Base-by-base conservation (phyloP, 2,888 invertebrate species). In the Matsumyia berberina region DNA sequence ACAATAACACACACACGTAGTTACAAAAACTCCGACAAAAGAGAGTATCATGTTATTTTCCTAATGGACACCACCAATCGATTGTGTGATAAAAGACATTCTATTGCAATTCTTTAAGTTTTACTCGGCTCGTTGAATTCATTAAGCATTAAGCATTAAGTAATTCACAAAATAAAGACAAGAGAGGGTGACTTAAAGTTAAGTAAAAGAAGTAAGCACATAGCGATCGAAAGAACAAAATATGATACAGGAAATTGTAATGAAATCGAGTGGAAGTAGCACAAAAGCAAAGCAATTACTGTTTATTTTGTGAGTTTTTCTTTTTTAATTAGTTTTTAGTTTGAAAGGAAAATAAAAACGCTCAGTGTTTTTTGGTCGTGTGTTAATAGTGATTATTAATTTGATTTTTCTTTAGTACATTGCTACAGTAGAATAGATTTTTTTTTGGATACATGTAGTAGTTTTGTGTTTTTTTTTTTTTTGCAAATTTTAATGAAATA, bases 381-480 rank as follows among this genome's bases (percentile, higher is more conserved):
- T 82, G 77, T 77, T 58, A 64, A 60, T 78, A 73, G 46, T 67
- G 72, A 78, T 73, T 74, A 74, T 57, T 79, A 74, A 67, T 66
- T 70, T 74, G 80, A 83, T 74, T 58, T 85, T 85, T 85, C 85
- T 85, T 85, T 85, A 85, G 85, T 85, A 85, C 85, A 85, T 85
- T 80, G 85, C 85, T 85, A 85, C 74, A 66, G 85, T 74, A 58
- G 64, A 80, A 85, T 70, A 74, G 42, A 55, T 58, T 69, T 78
- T 76, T 58, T 69, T 78, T 76, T 70, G 29, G 33, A 46, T 72
- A 76, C 42, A 42, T 79, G 12, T 37, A 53, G 44, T 46, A n/a
- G n/a, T 57, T 57, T 74, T 15, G 15, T 42, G 15, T 42, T 57
- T n/a, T 55, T 39, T 58, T 35, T 60, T 57, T 72, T 19, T 51